These are phyloP conservation scores for Leptopterna dolabrata DNA, from an alignment of 2,888 invertebrate species.

Conservation along the genomic window DNA sequence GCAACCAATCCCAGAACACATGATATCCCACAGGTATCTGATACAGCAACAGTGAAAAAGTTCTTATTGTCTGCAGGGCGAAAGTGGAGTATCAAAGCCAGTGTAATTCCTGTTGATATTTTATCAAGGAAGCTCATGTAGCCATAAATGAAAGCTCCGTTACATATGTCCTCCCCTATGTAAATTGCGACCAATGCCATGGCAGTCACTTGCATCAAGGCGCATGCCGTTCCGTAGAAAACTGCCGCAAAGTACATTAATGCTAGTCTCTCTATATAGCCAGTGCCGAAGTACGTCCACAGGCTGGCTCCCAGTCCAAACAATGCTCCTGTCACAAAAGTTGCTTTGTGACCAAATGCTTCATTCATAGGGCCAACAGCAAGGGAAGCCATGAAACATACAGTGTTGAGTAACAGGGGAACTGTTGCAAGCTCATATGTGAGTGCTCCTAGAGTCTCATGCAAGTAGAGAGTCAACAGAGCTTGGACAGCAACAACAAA, in stretches of 20 bases:
- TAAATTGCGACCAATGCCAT: slow-evolving; percentile 37
- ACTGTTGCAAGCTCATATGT: slow-evolving; percentile 42
- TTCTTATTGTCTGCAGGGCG: background rate
- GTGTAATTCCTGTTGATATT: slow-evolving; percentile 32
- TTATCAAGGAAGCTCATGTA: slow-evolving; percentile 54
- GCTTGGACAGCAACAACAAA: slow-evolving; percentile 88
- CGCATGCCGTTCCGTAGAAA: slow-evolving; percentile 17
- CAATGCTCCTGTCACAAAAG: background rate
- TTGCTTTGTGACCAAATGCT: slow-evolving; percentile 8
- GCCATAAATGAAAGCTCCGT: slow-evolving; percentile 54
- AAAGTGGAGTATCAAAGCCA: slow-evolving; percentile 22
- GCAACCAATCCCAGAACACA: background rate
- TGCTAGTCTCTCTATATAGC: background rate
- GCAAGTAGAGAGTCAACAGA: slow-evolving; percentile 67
- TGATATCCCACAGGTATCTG: background rate
- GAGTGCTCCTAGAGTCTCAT: slow-evolving; percentile 21
- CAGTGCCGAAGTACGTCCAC: slow-evolving; percentile 34
- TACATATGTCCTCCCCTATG: slow-evolving; percentile 45
- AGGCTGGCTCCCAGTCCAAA: background rate
- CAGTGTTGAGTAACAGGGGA: slow-evolving; percentile 37
- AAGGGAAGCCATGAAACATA: slow-evolving; percentile 41
- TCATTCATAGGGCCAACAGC: background rate
- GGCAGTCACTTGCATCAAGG: slow-evolving; percentile 41
- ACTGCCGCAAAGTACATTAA: slow-evolving; percentile 27
- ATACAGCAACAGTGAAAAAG: background rate